phyloP scores from a whole-genome alignment of 2,888 invertebrate genomes.

The Drosophila rubida region DNA sequence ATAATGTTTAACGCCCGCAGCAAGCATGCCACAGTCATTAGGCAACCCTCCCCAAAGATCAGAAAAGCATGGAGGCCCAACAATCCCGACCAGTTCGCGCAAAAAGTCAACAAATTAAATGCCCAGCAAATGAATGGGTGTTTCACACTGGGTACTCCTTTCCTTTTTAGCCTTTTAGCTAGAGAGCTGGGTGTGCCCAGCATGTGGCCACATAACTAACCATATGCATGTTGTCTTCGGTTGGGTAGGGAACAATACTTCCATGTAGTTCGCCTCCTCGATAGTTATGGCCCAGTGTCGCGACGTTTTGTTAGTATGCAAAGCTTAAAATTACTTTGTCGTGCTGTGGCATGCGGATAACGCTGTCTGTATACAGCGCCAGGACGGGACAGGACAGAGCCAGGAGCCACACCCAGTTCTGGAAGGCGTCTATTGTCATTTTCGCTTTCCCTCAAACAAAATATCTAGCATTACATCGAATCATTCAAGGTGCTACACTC shows the following conservation, averaged over 20 bases:
- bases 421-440: conserved; percentile 64
- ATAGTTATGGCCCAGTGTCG: conserved; percentile 33
- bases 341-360: conserved; percentile 60
- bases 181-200: conserved; percentile 69
- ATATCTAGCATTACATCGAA: conserved; percentile 55
- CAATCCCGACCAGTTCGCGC: conserved; percentile 11
- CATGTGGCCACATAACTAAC: conserved; percentile 58
- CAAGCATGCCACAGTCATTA: conserved; percentile 70
- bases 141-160: conserved; percentile 31
- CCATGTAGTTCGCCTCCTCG: conserved; percentile 2
- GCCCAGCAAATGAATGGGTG: conserved; percentile 43
- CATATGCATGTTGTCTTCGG: conserved; percentile 60
- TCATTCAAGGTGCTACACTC: conserved; percentile 2
- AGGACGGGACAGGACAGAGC: not conserved
- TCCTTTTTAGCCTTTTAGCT: conserved; percentile 9
- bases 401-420: conserved; percentile 64
- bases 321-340: conserved; percentile 59
- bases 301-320: conserved; percentile 52
- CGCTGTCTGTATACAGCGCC: conserved; percentile 2
- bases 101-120: conserved; percentile 66
- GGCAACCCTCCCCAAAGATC: conserved; percentile 30
- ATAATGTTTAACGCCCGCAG: conserved; percentile 50
- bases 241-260: conserved; percentile 31
- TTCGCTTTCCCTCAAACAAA: conserved; percentile 50
- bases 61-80: not conserved